A percentile compares a stretch with the other conserved stretches of the same genome.
phyloP scores from a whole-genome alignment of 2,888 invertebrate species.

The Gisinianus flammeolus region DNA sequence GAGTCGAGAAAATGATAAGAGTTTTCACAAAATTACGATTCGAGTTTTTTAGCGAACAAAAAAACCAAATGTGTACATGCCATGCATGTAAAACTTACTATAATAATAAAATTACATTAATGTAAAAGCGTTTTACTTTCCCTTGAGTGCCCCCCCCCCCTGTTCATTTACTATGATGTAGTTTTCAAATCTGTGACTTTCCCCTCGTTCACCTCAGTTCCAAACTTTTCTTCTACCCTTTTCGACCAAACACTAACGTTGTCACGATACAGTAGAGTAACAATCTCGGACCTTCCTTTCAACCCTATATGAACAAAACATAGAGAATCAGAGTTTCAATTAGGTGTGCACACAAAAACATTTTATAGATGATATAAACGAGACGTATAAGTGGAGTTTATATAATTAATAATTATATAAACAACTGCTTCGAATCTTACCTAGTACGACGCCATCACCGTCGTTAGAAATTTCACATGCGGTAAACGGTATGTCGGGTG shows the following conservation, averaged over 20 bases:
- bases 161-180: constrained; percentile 13
- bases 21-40: not conserved
- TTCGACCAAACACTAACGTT: constrained; percentile 45
- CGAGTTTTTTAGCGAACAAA: not conserved
- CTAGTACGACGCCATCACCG: constrained; percentile 70
- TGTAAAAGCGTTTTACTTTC: constrained; percentile 22
- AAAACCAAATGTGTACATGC: not conserved
- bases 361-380: not conserved
- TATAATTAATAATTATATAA: too few relatives aligned
- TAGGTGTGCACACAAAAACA: not conserved
- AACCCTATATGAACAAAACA: too few relatives aligned
- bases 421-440: too few relatives aligned
- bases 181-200: constrained; percentile 55
- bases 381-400: not conserved
- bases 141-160: not conserved
- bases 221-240: constrained; percentile 51
- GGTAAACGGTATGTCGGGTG: constrained; percentile 75
- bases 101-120: not conserved
- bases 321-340: too few relatives aligned
- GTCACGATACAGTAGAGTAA: constrained; percentile 51
- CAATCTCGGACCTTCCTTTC: constrained; percentile 48
- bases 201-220: constrained; percentile 51
- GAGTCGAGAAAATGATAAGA: not conserved
- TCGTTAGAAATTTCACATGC: constrained; percentile 79
- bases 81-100: not conserved